Evolutionary conservation across 2,797 vertebrate species (phyloP), one percentile per base, ranked within the genome.

Genomic region (Leucoraja ocellata): DNA sequence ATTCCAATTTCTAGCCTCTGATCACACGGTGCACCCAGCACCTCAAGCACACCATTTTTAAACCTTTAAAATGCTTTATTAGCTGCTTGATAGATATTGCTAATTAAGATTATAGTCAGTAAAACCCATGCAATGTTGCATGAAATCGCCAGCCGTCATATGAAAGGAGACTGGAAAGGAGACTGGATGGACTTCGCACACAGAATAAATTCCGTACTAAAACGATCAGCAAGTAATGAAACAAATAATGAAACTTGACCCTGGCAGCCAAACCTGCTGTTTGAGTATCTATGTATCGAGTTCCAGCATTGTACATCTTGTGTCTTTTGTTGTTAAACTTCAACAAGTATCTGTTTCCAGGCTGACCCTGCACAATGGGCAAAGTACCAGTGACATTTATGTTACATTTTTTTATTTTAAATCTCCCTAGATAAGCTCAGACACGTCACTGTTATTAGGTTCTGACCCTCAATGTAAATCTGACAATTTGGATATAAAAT

Each of bases 281-380:
- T 84, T 61, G 9, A 28, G n/a, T 58, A 36, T 58, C 80, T 58
- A 10, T 25, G 54, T 28, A 7, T 23, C 28, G 81, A 58, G 23
- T 61, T 61, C 81, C 13, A 23, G 14, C 39, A 81, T 83, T 21
- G 21, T 54, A 83, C 46, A 83, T 83, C 7, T 58, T 58, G 21
- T 28, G 54, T 61, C 46, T 28, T 61, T 28, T 11, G 23, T 61
- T 84, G 81, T 61, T 28, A 84, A 8, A 28, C 25, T 80, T 39
- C 78, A 46, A 80, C 78, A 80, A 84, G 54, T 84, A 84, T 28
- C 46, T 11, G 61, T 84, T 84, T 81, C 39, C 39, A 81, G 79
- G 54, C 39, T 54, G 79, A 58, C 23, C 4, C 81, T 13, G 58
- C 54, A 54, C 80, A 84, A n/a, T 39, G 81, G 81, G n/a, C 81